phyloP scores from a whole-genome alignment of 2,888 invertebrate species.

The Buathra laborator region DNA sequence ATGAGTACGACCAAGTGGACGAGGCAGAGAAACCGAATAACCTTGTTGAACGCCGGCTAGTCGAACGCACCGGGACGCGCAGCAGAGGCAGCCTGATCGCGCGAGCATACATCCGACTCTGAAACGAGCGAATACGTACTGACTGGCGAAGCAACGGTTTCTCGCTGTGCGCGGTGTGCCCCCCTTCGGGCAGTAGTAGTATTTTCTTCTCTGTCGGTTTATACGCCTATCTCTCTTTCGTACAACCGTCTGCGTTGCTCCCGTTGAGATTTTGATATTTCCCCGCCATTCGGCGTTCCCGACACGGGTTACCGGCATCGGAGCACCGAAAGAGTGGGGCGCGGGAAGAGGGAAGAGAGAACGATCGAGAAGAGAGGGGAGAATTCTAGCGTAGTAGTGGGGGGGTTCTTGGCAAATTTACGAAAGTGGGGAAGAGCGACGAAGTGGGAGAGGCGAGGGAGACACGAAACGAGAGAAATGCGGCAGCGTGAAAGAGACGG shows the following conservation, averaged over 20 bases:
- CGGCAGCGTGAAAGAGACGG: conserved; percentile 37
- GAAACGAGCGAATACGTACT: conserved; percentile 65
- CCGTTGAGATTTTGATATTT: conserved; percentile 17
- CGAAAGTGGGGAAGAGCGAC: background rate
- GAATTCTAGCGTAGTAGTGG: background rate
- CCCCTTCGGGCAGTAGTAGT: background rate
- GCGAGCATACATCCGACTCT: conserved; percentile 72
- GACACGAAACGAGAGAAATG: conserved; percentile 22
- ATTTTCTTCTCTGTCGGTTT: background rate
- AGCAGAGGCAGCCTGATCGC: conserved; percentile 56
- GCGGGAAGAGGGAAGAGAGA: background rate
- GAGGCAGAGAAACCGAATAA: conserved; percentile 55
- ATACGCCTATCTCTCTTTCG: conserved; percentile 11
- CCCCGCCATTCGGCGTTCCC: conserved; percentile 13
- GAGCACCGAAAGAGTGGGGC: conserved; percentile 5
- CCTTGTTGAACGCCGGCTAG: conserved; percentile 67
- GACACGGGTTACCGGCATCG: conserved; percentile 26
- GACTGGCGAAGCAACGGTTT: conserved; percentile 48
- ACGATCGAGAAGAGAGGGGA: background rate
- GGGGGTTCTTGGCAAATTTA: background rate
- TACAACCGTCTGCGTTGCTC: conserved; percentile 1
- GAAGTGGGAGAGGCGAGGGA: background rate
- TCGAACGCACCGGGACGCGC: conserved; percentile 65
- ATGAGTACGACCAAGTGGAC: conserved; percentile 4
- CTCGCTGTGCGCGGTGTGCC: conserved; percentile 10